Percentiles rank a stretch among this genome's conserved stretches.
phyloP scores from a whole-genome alignment of 2,888 invertebrate genomes.

The Hydrotaea diabolus region DNA sequence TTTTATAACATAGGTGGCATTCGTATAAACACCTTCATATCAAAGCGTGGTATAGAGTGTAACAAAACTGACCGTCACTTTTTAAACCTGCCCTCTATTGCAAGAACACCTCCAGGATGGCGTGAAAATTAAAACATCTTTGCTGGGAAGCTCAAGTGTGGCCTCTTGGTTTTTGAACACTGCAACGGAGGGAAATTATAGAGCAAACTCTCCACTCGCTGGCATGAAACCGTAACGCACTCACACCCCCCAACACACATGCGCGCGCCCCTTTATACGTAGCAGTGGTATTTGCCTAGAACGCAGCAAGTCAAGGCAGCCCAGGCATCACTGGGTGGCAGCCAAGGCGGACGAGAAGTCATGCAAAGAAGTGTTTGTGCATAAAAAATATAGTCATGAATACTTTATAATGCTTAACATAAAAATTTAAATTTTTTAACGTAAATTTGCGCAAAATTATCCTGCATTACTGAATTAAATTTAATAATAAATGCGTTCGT shows the following conservation, averaged over 20 bases:
- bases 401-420: conserved; percentile 34
- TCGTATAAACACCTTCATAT: no score
- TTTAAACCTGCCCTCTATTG: background rate
- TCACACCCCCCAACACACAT: conserved; percentile 12
- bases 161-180: background rate
- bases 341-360: conserved; percentile 8
- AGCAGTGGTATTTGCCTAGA: background rate
- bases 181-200: background rate
- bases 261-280: no score
- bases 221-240: conserved; percentile 10
- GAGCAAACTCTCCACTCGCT: background rate
- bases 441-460: conserved; percentile 64
- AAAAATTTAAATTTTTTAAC: conserved; percentile 53
- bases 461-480: conserved; percentile 66
- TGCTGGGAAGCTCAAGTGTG: background rate
- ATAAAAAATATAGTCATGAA: conserved; percentile 30
- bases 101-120: background rate
- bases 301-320: background rate
- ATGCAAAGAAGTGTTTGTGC: conserved; percentile 14
- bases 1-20: no score
- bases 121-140: conserved; percentile 55
- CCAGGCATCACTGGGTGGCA: background rate
- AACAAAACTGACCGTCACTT: background rate
- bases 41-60: no score
- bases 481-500: conserved; percentile 67